These are phyloP conservation scores for Bembecia ichneumoniformis DNA, from an alignment of 2,888 invertebrate species.

Conservation along the genomic window DNA sequence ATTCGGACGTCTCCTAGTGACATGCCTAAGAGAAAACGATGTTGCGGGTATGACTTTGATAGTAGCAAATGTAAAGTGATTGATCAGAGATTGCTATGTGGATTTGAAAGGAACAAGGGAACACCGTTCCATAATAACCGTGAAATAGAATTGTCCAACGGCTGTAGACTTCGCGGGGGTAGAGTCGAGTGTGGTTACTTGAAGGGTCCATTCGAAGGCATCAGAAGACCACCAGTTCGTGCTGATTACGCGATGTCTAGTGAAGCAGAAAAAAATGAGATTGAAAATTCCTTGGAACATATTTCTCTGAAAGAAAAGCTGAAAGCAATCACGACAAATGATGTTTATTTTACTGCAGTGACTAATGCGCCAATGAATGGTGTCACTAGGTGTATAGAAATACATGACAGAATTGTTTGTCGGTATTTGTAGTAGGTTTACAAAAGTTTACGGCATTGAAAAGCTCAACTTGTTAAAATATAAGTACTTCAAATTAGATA, in stretches of 20 bases:
- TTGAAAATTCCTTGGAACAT: background rate
- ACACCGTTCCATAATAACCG: conserved; percentile 16
- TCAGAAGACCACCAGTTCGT: conserved; percentile 22
- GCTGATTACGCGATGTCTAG: conserved; percentile 3
- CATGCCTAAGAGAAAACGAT: conserved; percentile 17
- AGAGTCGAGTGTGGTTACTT: conserved; percentile 53
- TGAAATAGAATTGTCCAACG: conserved; percentile 22
- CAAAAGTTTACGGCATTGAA: too few species aligned
- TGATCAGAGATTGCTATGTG: conserved; percentile 45
- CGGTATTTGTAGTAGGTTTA: conserved; percentile 10
- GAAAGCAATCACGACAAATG: background rate
- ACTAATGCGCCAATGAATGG: too few species aligned
- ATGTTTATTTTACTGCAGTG: background rate
- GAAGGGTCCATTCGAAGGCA: conserved; percentile 29
- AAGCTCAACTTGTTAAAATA: too few species aligned
- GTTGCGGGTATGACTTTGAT: conserved; percentile 52
- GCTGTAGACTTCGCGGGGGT: conserved; percentile 39
- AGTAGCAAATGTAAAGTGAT: conserved; percentile 33
- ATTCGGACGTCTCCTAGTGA: background rate
- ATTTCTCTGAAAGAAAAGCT: background rate
- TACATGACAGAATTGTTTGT: conserved; percentile 34
- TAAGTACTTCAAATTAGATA: too few species aligned
- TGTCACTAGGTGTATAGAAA: conserved; percentile 29
- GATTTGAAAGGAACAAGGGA: conserved; percentile 42
- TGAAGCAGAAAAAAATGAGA: background rate